Evolutionary conservation across 2,797 vertebrate species (phyloP).

Genomic region (Enteromius viviparus): DNA sequence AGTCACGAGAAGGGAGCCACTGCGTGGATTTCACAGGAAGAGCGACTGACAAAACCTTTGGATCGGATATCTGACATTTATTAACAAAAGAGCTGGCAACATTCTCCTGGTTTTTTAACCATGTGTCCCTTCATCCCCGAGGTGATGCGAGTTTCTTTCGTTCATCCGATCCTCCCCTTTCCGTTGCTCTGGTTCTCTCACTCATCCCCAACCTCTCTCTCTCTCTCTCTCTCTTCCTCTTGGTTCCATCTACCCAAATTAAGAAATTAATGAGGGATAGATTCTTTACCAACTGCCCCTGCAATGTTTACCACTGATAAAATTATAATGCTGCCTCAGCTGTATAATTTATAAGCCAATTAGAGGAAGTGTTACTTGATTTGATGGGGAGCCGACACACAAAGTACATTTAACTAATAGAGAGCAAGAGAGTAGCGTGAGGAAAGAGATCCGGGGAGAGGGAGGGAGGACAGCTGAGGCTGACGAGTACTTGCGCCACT

Average conservation of each 20-base stretch:
- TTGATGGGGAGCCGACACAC: conserved; percentile 99
- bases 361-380: conserved; percentile 99
- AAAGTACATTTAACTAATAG: conserved; percentile 99
- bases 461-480: conserved; percentile 77
- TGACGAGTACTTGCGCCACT: conserved; percentile 82
- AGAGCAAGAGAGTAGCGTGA: conserved; percentile 84
- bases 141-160: conserved; percentile 70
- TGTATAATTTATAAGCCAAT: conserved; percentile 99
- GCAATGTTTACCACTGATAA: conserved; percentile 99
- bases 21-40: conserved; percentile 62
- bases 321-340: conserved; percentile 95
- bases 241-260: conserved; percentile 97
- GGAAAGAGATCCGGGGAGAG: conserved; percentile 52
- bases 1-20: conserved; percentile 69
- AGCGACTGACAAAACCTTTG: conserved; percentile 86
- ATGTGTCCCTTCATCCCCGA: conserved; percentile 73
- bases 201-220: conserved; percentile 65
- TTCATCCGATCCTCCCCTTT: conserved; percentile 74
- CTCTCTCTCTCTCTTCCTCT: conserved; percentile 70
- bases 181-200: conserved; percentile 60
- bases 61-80: conserved; percentile 93
- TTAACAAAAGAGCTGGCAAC: conserved; percentile 81
- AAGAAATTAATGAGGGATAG: conserved; percentile 99
- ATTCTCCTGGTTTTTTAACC: conserved; percentile 76
- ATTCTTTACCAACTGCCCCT: conserved; percentile 91